Evolutionary conservation across 2,888 invertebrate genomes (phyloP), one percentile per base, ranked within the genome.

Genomic region (Acanthoscelides obtectus): DNA sequence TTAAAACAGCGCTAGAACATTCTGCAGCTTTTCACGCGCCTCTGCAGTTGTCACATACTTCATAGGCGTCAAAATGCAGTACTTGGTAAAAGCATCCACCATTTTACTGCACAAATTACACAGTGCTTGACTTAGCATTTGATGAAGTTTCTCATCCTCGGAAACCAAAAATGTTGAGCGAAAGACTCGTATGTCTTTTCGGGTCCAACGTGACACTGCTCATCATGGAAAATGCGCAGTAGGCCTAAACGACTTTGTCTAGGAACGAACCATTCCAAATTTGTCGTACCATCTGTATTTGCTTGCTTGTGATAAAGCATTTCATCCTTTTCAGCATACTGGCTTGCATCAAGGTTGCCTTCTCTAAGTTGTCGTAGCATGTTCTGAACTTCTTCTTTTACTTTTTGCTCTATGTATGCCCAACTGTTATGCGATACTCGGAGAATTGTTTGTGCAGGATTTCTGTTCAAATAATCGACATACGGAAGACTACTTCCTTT

Each of bases 91-190:
- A 68, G 68, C 68, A 22, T 68, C 68, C 1, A 68, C 4, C 2
- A 68, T 68, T 79, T 79, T 45, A 79, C 75, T 8, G 75, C 78
- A 74, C 78, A 79, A 20, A 79, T 66, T 0, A 79, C 69, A 69
- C 80, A 80, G 74, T 80, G 78, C 69, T 75, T 72, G 6, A 79
- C 65, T 66, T 81, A 81, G 22, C 71, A 72, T 67, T 75, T 77
- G 8, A 79, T 72, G 71, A 78, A 80, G n/a, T 71, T 71, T 69
- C 76, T 70, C 74, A 79, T 73, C 2, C 73, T 70, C 5, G 79
- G 79, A 72, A 80, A 80, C 78, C 78, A 80, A 72, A 79, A 80
- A 67, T 80, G 74, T 65, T 74, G 22, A 5, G 20, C 5, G 21
- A 80, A 79, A 3, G 74, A 76, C 21, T 72, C 74, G 25, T 69